phyloP scores from a whole-genome alignment of 2,797 vertebrate genomes.

The Gallinago nigripennis region DNA sequence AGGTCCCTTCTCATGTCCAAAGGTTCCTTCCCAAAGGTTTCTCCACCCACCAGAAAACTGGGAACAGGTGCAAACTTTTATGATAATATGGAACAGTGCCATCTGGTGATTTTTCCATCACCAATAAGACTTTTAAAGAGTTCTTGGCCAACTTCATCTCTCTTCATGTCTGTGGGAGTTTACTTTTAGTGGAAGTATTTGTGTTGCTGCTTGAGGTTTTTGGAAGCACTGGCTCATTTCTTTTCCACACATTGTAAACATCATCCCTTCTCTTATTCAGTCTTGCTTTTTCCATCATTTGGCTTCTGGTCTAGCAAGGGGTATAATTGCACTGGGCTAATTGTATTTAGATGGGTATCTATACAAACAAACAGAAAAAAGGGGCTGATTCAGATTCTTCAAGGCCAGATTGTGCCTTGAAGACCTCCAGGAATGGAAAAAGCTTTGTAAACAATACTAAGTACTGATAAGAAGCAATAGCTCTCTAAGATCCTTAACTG shows the following conservation, averaged over 20 bases:
- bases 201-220: not conserved
- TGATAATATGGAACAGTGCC: not conserved
- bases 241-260: not conserved
- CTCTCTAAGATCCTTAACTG: not conserved
- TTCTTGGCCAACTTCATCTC: not conserved
- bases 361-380: not conserved
- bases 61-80: not conserved
- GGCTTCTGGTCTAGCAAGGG: not conserved
- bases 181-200: not conserved
- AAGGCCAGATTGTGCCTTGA: not conserved
- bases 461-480: not conserved
- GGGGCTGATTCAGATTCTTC: not conserved
- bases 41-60: not conserved
- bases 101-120: not conserved
- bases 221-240: not conserved
- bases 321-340: not conserved
- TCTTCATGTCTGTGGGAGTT: not conserved
- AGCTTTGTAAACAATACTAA: not conserved
- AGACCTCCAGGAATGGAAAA: not conserved
- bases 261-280: not conserved
- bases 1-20: not conserved
- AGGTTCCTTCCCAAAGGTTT: not conserved
- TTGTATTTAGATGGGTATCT: not conserved
- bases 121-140: not conserved
- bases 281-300: not conserved